phyloP scores from a whole-genome alignment of 2,888 invertebrate genomes.

The Luperina nickerlii region DNA sequence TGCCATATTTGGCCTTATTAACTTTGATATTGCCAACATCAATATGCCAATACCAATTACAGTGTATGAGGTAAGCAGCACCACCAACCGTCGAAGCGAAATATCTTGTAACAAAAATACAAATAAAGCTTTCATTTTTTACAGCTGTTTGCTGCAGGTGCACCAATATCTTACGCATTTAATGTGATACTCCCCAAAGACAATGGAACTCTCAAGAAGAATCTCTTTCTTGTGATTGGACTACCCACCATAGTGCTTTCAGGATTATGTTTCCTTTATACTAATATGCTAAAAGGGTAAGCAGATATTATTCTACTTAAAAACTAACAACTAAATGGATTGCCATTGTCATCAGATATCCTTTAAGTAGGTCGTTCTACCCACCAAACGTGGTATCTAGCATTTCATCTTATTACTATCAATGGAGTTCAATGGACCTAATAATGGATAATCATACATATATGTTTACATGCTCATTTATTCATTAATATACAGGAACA shows the following conservation, averaged over 20 bases:
- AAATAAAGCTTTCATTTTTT: slow-evolving; percentile 49
- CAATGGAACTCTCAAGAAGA: slow-evolving; percentile 78
- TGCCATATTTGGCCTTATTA: slow-evolving; percentile 86
- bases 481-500: slow-evolving; percentile 80
- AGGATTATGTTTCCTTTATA: slow-evolving; percentile 85
- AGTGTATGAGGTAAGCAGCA: slow-evolving; percentile 82
- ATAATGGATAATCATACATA: slow-evolving; percentile 39
- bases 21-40: slow-evolving; percentile 86
- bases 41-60: slow-evolving; percentile 86
- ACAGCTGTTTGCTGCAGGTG: slow-evolving; percentile 86
- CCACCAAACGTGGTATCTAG: slow-evolving; percentile 22
- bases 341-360: slow-evolving; percentile 30
- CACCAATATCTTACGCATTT: slow-evolving; percentile 86
- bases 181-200: slow-evolving; percentile 81
- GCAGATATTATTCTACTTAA: slow-evolving; percentile 47
- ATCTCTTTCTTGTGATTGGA: slow-evolving; percentile 80
- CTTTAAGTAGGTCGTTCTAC: slow-evolving; percentile 36
- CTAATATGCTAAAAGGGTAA: slow-evolving; percentile 87
- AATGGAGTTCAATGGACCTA: slow-evolving; percentile 25
- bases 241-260: slow-evolving; percentile 81
- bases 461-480: slow-evolving; percentile 43
- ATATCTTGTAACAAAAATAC: neutral
- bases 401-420: slow-evolving; percentile 46
- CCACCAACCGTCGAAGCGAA: neutral
- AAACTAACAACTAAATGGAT: slow-evolving; percentile 27